Evolutionary conservation across 2,888 invertebrate species (phyloP), one percentile per base, ranked within the genome.

Genomic region (Taphrorychus bicolor): DNA sequence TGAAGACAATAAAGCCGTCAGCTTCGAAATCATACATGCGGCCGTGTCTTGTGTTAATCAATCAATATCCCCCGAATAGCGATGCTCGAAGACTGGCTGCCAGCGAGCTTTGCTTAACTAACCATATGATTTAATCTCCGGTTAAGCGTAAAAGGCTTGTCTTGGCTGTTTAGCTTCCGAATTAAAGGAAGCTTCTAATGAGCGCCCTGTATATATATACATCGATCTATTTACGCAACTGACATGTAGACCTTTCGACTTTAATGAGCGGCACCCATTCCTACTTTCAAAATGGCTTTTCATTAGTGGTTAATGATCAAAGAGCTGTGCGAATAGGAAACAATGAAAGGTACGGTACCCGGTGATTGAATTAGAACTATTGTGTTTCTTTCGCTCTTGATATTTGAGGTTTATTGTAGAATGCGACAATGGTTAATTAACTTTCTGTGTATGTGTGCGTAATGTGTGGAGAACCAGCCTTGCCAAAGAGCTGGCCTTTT

Each of bases 41-140:
- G n/a, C n/a, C n/a, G n/a, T n/a, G 72, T 74, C 70, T 74, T 79
- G 79, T 76, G 82, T 79, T 82, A 82, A 82, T 82, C 82, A 82
- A 82, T 82, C 82, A 81, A 82, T 82, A 82, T 79, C 76, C 79
- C 79, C 76, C 79, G 78, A 66, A 81, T 81, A 80, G 78, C 76
- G 77, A 76, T 73, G 78, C 80, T 79, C 73, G 76, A 75, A 78
- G 80, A 79, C 74, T 49, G 22, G 52, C 61, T 59, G 76, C 77
- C 73, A 78, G 78, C 77, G 75, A 77, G 77, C 75, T 78, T 77
- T 80, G 82, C 77, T 77, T 80, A 82, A 82, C 82, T 82, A 82
- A 82, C 82, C 82, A 81, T 75, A 81, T 82, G 82, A 82, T 82
- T 79, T 79, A 79, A 82, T 82, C 81, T 81, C 74, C 81, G 76